Evolutionary conservation across 2,888 invertebrate genomes (phyloP), one percentile per base, ranked within the genome.

Genomic region (Hermaeophaga mercurialis): DNA sequence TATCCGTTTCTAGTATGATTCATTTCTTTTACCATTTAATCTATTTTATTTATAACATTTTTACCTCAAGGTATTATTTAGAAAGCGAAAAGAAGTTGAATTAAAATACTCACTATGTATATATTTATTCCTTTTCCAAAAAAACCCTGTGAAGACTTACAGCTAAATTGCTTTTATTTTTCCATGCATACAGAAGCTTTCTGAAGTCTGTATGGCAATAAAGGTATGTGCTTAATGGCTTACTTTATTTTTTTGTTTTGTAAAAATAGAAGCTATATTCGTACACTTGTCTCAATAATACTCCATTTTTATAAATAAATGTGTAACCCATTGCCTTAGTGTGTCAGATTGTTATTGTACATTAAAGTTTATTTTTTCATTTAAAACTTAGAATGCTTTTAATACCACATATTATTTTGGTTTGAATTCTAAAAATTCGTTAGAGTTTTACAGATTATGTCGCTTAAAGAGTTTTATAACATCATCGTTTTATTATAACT

Each of bases 141-240:
- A 22, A 22, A 6, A 5, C 22, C 22, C 2, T 28, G 28, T 28
- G 8, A 8, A 28, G 3, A 9, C 26, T 15, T 8, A n/a, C 36
- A 11, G 65, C 60, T 69, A 68, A 68, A 50, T 14, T 64, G 69
- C 67, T 67, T 79, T 76, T 80, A 74, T 80, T 73, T 79, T 82
- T 82, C 81, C 84, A 83, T 84, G 84, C 83, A 80, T 81, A 83
- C 89, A 90, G 91, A 91, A 91, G 91, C 89, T 92, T 86, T 86
- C 90, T 85, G 91, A 92, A 86, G 91, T 91, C 86, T 91, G 91
- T 90, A 89, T 91, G 85, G 90, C 91, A 77, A 87, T 92, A 79
- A 92, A 92, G 91, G 92, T 92, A 87, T 84, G 77, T 76, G 71
- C 69, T 69, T 70, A 63, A 53, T 36, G 11, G 60, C 62, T 58